Evolutionary conservation across 2,797 vertebrate species (phyloP).

Genomic region (Crocodylus rhombifer): DNA sequence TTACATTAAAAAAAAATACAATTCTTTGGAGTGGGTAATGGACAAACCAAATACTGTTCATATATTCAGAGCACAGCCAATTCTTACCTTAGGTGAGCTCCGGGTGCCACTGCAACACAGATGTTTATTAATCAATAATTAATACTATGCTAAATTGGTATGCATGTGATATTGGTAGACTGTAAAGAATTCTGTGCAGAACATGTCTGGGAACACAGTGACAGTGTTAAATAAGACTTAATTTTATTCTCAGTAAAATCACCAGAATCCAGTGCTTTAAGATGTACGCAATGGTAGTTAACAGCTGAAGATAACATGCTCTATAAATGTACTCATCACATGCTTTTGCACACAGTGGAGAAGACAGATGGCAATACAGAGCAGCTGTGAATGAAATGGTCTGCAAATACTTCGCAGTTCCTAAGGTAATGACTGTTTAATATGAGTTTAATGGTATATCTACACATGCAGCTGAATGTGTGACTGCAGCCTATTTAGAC

Average conservation of each 20-base stretch:
- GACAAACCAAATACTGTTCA: accelerated
- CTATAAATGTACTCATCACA: no score
- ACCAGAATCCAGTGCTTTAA: neutral
- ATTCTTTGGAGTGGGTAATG: neutral
- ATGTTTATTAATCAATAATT: neutral
- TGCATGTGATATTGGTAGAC: neutral
- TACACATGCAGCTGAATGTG: no score
- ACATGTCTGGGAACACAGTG: accelerated
- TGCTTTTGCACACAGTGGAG: neutral
- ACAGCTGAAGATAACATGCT: neutral
- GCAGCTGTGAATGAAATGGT: neutral
- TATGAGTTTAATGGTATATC: neutral
- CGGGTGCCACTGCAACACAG: neutral
- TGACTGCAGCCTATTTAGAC: no score
- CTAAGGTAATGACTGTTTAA: neutral
- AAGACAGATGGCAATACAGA: neutral
- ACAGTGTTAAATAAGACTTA: neutral
- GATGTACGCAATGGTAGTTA: neutral
- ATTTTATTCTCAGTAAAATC: neutral
- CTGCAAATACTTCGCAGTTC: neutral
- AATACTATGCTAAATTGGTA: neutral
- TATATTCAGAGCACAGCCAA: neutral
- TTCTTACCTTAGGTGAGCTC: neutral
- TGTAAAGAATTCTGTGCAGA: neutral
- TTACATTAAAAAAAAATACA: neutral